These are phyloP conservation scores for Drosophila pachea DNA, from an alignment of 1,140 invertebrate genomes.

Conservation along the genomic window DNA sequence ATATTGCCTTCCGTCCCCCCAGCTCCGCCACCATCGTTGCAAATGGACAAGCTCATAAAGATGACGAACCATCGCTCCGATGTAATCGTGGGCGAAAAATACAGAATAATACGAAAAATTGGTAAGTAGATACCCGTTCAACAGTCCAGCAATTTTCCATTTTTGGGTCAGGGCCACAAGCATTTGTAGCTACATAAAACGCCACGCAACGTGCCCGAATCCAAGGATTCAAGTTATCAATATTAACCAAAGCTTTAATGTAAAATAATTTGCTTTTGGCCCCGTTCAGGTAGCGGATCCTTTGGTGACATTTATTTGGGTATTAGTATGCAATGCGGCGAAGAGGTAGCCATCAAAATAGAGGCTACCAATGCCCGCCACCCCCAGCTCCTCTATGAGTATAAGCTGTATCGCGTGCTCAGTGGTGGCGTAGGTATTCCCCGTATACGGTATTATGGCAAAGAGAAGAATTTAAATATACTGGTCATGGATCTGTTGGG, in stretches of 20 bases:
- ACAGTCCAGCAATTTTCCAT: not conserved
- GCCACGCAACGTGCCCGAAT: too few relatives aligned
- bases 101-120: conserved; percentile 32
- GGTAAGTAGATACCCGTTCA: conserved; percentile 17
- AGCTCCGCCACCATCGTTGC: not conserved
- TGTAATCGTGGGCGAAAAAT: conserved; percentile 29
- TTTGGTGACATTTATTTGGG: conserved; percentile 99
- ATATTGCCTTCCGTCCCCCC: conserved; percentile 3
- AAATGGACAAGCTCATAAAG: conserved; percentile 36
- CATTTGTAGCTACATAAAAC: not conserved
- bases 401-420: conserved; percentile 95
- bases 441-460: conserved; percentile 94
- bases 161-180: conserved; percentile 67
- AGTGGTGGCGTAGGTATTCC: conserved; percentile 97
- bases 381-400: conserved; percentile 97
- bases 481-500: conserved; percentile 98
- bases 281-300: conserved; percentile 87
- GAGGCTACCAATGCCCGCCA: conserved; percentile 95
- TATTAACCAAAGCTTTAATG: not conserved
- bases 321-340: conserved; percentile 97
- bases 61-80: conserved; percentile 35
- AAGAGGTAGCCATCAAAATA: conserved; percentile 98
- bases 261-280: not conserved
- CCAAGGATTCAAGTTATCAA: too few relatives aligned
- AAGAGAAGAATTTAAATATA: conserved; percentile 96